A percentile compares a stretch with the other conserved stretches of the same genome.
These are phyloP conservation scores for Phoeniculus purpureus DNA, from an alignment of 2,797 vertebrate species.

Conservation along the genomic window DNA sequence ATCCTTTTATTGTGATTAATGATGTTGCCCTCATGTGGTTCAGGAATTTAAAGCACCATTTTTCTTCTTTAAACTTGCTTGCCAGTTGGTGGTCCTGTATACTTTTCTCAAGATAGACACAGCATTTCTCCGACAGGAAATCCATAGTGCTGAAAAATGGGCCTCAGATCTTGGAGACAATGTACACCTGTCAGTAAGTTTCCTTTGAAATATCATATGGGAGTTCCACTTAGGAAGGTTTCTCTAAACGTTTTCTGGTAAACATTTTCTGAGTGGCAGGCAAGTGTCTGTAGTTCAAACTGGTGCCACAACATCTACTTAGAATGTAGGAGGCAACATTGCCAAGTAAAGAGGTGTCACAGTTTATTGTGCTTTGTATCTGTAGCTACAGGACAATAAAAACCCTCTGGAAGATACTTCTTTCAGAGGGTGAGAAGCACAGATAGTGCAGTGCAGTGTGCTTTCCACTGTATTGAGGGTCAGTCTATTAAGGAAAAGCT, in stretches of 20 bases:
- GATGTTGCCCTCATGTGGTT: conserved; percentile 23
- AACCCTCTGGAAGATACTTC: neutral
- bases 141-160: conserved; percentile 40
- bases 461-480: neutral
- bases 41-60: conserved; percentile 44
- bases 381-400: neutral
- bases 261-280: neutral
- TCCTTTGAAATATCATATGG: conserved; percentile 54
- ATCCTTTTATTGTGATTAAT: conserved; percentile 56
- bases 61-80: conserved; percentile 52
- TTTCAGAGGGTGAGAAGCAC: neutral
- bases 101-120: conserved; percentile 38
- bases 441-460: neutral
- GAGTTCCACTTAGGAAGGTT: conserved; percentile 14
- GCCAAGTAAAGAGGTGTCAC: neutral
- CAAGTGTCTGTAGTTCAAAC: neutral
- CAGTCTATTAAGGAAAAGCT: neutral
- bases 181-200: conserved; percentile 63
- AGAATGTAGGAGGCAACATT: neutral
- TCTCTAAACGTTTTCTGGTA: neutral
- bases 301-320: neutral
- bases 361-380: neutral
- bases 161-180: conserved; percentile 49
- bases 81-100: conserved; percentile 50
- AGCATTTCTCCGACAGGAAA: conserved; percentile 28